These are phyloP conservation scores for Polydesmus complanatus DNA, from an alignment of 2,888 invertebrate species.

Conservation along the genomic window DNA sequence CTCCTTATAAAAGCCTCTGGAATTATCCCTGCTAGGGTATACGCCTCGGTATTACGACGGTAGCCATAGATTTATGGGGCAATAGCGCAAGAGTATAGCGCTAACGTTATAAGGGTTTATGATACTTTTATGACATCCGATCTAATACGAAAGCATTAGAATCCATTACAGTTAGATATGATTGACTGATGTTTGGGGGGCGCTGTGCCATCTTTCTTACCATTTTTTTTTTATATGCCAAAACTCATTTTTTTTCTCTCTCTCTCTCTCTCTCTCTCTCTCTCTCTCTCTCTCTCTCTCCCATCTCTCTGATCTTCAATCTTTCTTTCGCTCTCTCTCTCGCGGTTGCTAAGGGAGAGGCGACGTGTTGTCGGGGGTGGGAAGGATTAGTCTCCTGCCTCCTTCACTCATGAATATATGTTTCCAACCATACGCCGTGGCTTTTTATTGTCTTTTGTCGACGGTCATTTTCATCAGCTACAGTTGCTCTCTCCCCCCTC, in stretches of 20 bases:
- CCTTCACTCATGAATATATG: neutral
- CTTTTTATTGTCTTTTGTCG: neutral
- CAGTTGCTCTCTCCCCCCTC: too few relatives aligned
- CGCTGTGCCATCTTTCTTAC: too few relatives aligned
- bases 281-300: neutral
- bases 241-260: neutral
- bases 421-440: neutral
- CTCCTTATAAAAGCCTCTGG: neutral
- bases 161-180: slow-evolving; percentile 14
- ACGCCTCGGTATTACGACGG: too few relatives aligned
- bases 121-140: slow-evolving; percentile 14
- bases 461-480: neutral
- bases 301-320: neutral
- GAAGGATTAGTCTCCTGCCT: too few relatives aligned
- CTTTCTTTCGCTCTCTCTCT: neutral
- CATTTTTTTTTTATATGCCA: too few relatives aligned
- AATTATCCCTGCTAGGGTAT: too few relatives aligned
- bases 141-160: slow-evolving; percentile 15
- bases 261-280: neutral
- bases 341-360: neutral
- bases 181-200: slow-evolving; percentile 7
- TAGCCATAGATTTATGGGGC: neutral
- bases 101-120: neutral
- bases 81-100: neutral
- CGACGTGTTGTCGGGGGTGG: neutral